Evolutionary conservation across 2,113 vertebrate genomes (phyloP).

Genomic region (Lepus europaeus): DNA sequence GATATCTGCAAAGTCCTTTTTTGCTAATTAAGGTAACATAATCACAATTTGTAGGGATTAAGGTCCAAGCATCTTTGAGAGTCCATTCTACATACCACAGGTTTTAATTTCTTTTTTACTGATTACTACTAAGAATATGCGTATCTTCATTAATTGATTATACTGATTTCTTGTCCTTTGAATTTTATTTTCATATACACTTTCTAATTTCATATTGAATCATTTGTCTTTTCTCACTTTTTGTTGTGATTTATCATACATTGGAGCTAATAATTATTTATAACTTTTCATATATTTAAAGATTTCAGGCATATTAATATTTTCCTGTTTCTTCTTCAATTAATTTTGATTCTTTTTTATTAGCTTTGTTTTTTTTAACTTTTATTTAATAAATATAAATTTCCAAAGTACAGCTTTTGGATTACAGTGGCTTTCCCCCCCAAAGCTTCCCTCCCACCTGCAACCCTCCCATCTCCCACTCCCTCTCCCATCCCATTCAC

Average conservation of each 20-base stretch:
- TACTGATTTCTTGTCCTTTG: not conserved
- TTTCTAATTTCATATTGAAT: not conserved
- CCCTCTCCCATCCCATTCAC: too few relatives aligned
- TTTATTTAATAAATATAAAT: too few relatives aligned
- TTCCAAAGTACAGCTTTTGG: too few relatives aligned
- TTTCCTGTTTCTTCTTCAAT: constrained; percentile 12
- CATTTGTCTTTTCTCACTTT: not conserved
- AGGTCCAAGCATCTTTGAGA: not conserved
- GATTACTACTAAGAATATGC: not conserved
- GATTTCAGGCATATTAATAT: not conserved
- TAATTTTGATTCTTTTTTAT: not conserved
- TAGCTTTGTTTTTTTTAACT: too few relatives aligned
- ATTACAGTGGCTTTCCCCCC: too few relatives aligned
- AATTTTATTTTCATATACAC: not conserved
- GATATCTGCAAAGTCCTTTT: not conserved
- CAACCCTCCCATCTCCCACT: too few relatives aligned
- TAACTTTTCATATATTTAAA: too few relatives aligned
- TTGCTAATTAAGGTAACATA: not conserved
- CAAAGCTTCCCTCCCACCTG: too few relatives aligned
- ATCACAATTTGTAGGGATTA: not conserved
- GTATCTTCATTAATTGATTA: not conserved
- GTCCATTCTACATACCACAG: not conserved
- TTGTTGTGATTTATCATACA: not conserved
- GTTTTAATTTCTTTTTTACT: not conserved
- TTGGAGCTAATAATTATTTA: not conserved